Percentiles rank a stretch among this genome's conserved stretches.
These are phyloP conservation scores for Glaucopsyche alexis DNA, from an alignment of 2,888 invertebrate genomes.

Conservation along the genomic window DNA sequence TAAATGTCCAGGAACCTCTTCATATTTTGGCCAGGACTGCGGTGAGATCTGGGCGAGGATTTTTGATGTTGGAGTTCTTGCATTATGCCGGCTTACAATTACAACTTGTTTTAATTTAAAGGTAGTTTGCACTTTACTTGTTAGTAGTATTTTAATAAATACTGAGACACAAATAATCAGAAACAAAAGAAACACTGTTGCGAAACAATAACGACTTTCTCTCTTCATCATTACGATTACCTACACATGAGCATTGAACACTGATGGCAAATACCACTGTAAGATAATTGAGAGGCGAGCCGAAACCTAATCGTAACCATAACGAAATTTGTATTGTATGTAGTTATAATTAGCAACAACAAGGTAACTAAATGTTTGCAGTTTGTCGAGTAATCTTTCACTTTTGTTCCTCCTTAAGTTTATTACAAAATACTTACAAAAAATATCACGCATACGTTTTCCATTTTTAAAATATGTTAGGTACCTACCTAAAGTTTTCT, in stretches of 20 bases:
- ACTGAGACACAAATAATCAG: neutral
- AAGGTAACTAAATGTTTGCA: neutral
- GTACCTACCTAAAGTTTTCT: no score
- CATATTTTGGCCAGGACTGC: conserved; percentile 59
- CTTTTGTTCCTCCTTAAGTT: neutral
- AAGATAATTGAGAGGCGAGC: conserved; percentile 1
- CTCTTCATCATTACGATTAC: neutral
- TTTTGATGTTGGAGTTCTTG: conserved; percentile 59
- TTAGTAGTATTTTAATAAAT: conserved; percentile 1
- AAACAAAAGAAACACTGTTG: conserved; percentile 5
- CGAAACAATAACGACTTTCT: conserved; percentile 3
- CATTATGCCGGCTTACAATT: conserved; percentile 62
- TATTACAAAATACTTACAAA: neutral
- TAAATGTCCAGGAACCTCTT: conserved; percentile 55
- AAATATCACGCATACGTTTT: neutral
- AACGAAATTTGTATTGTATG: conserved; percentile 10
- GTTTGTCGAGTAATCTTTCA: neutral
- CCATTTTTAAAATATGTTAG: neutral
- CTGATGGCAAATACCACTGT: neutral
- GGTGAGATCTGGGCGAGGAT: conserved; percentile 52
- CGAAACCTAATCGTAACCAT: neutral
- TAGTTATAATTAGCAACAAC: conserved; percentile 14
- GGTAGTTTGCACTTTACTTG: neutral
- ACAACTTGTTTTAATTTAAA: conserved; percentile 52
- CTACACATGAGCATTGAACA: neutral